Evolutionary conservation across 2,797 vertebrate species (phyloP).

Genomic region (Liparis tanakae): DNA sequence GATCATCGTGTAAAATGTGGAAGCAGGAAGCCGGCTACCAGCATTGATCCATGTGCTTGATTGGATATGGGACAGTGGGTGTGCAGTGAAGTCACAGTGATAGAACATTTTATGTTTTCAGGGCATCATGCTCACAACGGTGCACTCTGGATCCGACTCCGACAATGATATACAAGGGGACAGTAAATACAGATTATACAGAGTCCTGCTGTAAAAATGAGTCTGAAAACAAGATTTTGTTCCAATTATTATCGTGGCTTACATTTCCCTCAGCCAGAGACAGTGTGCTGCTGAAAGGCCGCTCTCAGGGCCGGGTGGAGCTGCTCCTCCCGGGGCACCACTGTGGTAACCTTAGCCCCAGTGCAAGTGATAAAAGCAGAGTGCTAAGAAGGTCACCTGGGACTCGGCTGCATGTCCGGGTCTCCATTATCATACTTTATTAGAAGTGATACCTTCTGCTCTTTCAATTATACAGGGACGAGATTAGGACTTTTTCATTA

Average conservation of each 20-base stretch:
- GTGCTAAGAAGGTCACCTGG: slow-evolving; percentile 53
- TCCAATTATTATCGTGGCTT: slow-evolving; percentile 21
- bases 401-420: slow-evolving; percentile 49
- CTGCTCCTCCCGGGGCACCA: slow-evolving; percentile 14
- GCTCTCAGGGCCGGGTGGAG: slow-evolving; percentile 18
- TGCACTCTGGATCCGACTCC: slow-evolving; percentile 1
- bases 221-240: not conserved
- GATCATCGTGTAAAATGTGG: not conserved
- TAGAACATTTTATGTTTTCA: slow-evolving; percentile 1
- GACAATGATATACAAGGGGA: not conserved
- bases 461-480: slow-evolving; percentile 64
- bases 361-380: slow-evolving; percentile 41
- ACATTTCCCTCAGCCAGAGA: slow-evolving; percentile 44
- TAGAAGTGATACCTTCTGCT: slow-evolving; percentile 66
- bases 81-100: not conserved
- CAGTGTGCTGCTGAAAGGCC: slow-evolving; percentile 38
- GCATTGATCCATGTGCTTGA: not conserved
- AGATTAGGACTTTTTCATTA: slow-evolving; percentile 70
- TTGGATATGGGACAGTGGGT: not conserved
- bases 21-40: not conserved
- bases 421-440: slow-evolving; percentile 65
- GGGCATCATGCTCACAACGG: not conserved
- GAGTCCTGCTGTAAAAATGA: not conserved
- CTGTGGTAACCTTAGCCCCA: slow-evolving; percentile 49
- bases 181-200: slow-evolving; percentile 7